Evolutionary conservation across 2,113 vertebrate species (phyloP).

Genomic region (Nibea coibor): DNA sequence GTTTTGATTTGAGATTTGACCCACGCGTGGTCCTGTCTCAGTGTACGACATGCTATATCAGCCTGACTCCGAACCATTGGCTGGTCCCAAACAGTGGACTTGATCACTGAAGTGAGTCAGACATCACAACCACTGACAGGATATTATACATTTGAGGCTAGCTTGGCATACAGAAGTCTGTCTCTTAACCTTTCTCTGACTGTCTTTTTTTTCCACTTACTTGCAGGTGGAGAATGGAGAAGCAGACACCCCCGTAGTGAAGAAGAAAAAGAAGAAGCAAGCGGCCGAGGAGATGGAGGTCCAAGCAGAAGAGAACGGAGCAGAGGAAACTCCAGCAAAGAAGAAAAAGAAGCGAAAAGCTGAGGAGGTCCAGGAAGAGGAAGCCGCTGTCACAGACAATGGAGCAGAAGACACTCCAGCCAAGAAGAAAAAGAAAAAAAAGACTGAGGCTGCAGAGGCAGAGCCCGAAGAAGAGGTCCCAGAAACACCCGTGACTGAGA

Average conservation of each 20-base stretch:
- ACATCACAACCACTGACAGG: conserved; percentile 45
- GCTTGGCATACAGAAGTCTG: background rate
- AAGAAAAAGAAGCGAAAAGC: conserved; percentile 83
- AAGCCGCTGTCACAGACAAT: conserved; percentile 14
- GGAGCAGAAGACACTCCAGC: conserved; percentile 70
- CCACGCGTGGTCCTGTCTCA: conserved; percentile 70
- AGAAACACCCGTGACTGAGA: conserved; percentile 57
- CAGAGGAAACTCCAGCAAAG: conserved; percentile 79
- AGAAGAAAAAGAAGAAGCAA: conserved; percentile 83
- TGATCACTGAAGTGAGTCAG: conserved; percentile 84
- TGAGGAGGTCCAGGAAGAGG: conserved; percentile 31
- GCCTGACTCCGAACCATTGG: conserved; percentile 84
- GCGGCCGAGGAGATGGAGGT: conserved; percentile 55
- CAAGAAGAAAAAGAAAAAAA: conserved; percentile 84
- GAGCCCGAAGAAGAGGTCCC: conserved; percentile 51
- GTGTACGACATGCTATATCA: conserved; percentile 81
- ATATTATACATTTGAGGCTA: background rate
- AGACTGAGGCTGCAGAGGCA: conserved; percentile 22
- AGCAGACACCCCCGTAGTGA: fast-evolving
- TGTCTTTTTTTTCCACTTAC: too few species aligned
- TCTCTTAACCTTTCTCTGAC: too few species aligned
- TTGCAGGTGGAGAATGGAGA: conserved; percentile 65
- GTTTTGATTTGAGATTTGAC: conserved; percentile 77
- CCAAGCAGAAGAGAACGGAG: conserved; percentile 46
- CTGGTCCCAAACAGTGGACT: conserved; percentile 71